Evolutionary conservation across 2,888 invertebrate species (phyloP).

Genomic region (Microplitis manilae): DNA sequence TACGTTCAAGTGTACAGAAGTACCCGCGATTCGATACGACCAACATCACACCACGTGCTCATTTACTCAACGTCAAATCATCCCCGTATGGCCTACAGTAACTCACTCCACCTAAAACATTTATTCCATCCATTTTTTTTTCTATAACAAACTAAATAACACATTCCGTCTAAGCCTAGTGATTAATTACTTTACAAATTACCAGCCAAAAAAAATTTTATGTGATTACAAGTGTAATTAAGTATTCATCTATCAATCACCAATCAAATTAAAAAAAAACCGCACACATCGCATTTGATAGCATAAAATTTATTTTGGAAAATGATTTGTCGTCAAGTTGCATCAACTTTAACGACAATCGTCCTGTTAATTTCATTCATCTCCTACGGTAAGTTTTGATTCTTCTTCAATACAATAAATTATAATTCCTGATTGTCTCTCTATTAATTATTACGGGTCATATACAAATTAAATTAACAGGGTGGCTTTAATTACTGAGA

Average conservation of each 20-base stretch:
- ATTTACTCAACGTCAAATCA: background rate
- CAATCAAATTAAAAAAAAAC: background rate
- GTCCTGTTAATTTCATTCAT: slow-evolving; percentile 29
- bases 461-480: slow-evolving; percentile 1
- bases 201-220: too few relatives aligned
- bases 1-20: slow-evolving; percentile 18
- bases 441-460: background rate
- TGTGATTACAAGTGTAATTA: background rate
- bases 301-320: background rate
- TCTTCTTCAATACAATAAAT: background rate
- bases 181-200: too few relatives aligned
- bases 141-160: too few relatives aligned
- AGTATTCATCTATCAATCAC: background rate
- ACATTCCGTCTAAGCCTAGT: too few relatives aligned
- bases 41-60: background rate
- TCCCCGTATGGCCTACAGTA: background rate
- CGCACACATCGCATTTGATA: background rate
- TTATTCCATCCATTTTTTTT: background rate
- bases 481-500: background rate
- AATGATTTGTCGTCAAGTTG: slow-evolving; percentile 26
- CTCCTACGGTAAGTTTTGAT: slow-evolving; percentile 31
- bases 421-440: background rate
- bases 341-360: slow-evolving; percentile 22
- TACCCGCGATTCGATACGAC: slow-evolving; percentile 22
- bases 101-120: background rate